Conservation (phyloP, 2,888 invertebrate species). For the Antheraea assamensis region DNA sequence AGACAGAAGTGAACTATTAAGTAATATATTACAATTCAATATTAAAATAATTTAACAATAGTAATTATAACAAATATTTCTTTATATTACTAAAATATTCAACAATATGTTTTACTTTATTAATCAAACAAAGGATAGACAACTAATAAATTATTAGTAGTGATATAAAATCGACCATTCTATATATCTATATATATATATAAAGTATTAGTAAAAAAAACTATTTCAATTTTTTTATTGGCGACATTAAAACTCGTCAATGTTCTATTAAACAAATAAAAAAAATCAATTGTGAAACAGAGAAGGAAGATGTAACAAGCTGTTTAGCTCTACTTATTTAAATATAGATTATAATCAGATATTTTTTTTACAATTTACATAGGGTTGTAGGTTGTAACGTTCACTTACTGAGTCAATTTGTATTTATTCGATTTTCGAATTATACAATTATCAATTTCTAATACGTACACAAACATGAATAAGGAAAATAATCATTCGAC, state of each 20-base stretch:
- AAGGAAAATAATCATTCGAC: not conserved
- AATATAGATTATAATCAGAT: not conserved
- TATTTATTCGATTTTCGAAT: not conserved
- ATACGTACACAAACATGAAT: not conserved
- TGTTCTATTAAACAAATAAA: no score
- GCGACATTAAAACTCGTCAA: no score
- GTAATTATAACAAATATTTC: not conserved
- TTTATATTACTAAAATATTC: not conserved
- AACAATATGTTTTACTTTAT: not conserved
- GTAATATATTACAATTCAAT: not conserved
- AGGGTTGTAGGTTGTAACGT: not conserved
- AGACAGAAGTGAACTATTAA: not conserved
- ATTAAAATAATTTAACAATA: no score
- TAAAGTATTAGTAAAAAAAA: no score
- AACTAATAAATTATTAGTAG: not conserved
- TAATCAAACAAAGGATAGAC: not conserved
- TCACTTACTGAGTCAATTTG: no score
- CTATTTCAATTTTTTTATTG: no score
- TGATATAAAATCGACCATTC: no score
- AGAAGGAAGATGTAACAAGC: no score
- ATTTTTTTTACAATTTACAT: not conserved
- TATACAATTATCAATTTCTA: not conserved
- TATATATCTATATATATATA: no score
- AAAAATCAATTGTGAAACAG: no score
- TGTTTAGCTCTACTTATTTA: no score